Base-by-base conservation (phyloP, 1,140 invertebrate species). In the Leptinotarsa undecemlineata region DNA sequence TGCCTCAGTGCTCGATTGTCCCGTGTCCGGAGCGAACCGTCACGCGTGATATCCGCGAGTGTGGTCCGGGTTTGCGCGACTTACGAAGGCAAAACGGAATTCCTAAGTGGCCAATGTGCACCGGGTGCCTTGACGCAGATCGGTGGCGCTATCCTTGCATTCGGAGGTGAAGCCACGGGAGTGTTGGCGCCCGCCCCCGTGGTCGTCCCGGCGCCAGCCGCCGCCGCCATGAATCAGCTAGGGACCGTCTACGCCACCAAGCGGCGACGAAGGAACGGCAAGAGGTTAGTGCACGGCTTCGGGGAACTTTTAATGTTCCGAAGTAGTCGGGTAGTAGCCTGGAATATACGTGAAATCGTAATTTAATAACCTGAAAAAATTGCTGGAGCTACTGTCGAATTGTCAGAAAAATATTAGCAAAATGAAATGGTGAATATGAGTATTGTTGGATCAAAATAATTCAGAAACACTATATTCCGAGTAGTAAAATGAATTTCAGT, bases 211-310 rank as follows among this genome's bases (percentile, higher is more conserved):
- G 76, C 78, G 75, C 73, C 81, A 79, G 80, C 81, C 77, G 51
- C 51, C n/a, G 51, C 51, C 51, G 51, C 51, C 67, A 93, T 95
- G 89, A 96, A 93, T 87, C 95, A 96, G 82, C 90, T 96, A 78
- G 94, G 95, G 75, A 97, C 96, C 79, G 96, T 97, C 82, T 98
- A 98, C 85, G 96, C 96, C 73, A 98, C 96, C 72, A 98, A 98
- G 85, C 87, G 96, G 81, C 88, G 96, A 84, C 88, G 96, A 82
- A 88, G 96, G 81, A 98, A 97, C 86, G 96, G 95, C 78, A 98
- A 98, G 89, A 97, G 95, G 96, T 98, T 87, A 87, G 88, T 70
- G 69, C 3, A 57, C 51, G 4, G 6, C 15, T 57, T 17, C 51
- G 13, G 51, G 51, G 17, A 57, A n/a, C 0, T 15, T 11, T 42